phyloP scores from a whole-genome alignment of 2,888 invertebrate genomes.

The Tineola bisselliella region DNA sequence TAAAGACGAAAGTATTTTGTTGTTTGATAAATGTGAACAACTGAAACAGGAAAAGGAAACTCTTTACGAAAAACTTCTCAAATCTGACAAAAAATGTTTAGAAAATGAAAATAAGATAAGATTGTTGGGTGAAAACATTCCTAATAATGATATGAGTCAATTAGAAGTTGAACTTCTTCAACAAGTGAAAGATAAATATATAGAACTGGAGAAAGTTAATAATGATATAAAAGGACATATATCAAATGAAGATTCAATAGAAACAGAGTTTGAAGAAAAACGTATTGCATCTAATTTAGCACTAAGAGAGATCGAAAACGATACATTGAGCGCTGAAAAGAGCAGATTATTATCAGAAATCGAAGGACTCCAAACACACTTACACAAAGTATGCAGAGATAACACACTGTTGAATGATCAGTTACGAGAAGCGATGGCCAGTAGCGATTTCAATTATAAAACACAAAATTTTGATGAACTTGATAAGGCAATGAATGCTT shows the following conservation, averaged over 20 bases:
- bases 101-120: conserved; percentile 18
- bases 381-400: conserved; percentile 61
- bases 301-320: background rate
- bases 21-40: conserved; percentile 23
- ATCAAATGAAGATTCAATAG: background rate
- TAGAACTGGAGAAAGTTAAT: background rate
- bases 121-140: background rate
- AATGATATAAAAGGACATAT: background rate
- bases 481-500: conserved; percentile 30
- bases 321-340: conserved; percentile 42
- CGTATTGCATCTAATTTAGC: background rate
- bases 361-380: conserved; percentile 55
- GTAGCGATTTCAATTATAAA: conserved; percentile 40
- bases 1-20: conserved; percentile 16
- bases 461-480: conserved; percentile 23
- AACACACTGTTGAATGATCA: conserved; percentile 57
- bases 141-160: background rate
- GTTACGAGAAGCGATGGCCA: conserved; percentile 50
- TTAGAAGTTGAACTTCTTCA: background rate
- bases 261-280: background rate
- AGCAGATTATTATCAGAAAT: conserved; percentile 52
- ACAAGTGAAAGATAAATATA: background rate
- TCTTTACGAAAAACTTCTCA: conserved; percentile 19
- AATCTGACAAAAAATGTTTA: conserved; percentile 21
- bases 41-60: conserved; percentile 24